Conservation (phyloP, 2,888 invertebrate genomes). For the Epinotia brunnichana region DNA sequence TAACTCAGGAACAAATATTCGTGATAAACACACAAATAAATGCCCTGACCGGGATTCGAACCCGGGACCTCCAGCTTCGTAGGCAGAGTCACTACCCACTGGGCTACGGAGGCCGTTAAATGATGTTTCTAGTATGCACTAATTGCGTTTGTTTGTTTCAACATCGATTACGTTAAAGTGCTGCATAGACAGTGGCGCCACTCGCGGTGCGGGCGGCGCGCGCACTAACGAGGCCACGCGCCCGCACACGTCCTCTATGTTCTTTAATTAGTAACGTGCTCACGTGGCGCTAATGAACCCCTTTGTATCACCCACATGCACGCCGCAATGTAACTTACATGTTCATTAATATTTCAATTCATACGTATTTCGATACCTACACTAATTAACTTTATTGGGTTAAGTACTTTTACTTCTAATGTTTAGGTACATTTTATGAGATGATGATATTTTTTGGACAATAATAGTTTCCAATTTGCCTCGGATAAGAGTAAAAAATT, state of each 20-base stretch:
- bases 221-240: conserved; percentile 66
- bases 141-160: not conserved
- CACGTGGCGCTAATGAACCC: conserved; percentile 54
- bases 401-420: not conserved
- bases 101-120: no score
- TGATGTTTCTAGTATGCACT: not conserved
- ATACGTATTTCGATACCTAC: not conserved
- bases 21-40: no score
- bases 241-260: conserved; percentile 58
- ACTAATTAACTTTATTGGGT: not conserved
- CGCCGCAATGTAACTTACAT: conserved; percentile 33
- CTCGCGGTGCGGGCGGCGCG: conserved; percentile 50
- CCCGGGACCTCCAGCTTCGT: no score
- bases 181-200: conserved; percentile 58
- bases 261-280: conserved; percentile 49
- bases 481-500: no score
- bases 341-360: conserved; percentile 21
- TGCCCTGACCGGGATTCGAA: no score
- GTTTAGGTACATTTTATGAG: no score
- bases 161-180: not conserved
- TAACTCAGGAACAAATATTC: no score
- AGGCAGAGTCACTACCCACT: no score
- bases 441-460: not conserved
- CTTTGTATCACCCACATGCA: conserved; percentile 45
- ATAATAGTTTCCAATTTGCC: not conserved